Conservation (phyloP, 2,113 vertebrate species). For the Limanda limanda region DNA sequence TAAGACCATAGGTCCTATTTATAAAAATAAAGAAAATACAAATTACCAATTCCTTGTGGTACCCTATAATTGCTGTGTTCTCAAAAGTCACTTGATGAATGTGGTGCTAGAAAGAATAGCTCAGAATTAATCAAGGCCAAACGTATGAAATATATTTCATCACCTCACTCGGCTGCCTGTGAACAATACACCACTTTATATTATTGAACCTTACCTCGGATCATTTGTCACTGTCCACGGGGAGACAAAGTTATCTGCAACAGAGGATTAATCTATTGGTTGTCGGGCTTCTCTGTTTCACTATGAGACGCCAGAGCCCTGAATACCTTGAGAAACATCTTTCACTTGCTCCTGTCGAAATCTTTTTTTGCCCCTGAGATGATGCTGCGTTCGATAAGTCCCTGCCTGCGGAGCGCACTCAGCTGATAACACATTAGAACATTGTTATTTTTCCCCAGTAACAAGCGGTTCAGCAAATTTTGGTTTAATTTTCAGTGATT, state of each 20-base stretch:
- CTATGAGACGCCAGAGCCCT: constrained; percentile 6
- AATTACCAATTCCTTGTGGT: constrained; percentile 19
- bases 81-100: constrained; percentile 48
- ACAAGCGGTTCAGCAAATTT: constrained; percentile 6
- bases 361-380: constrained; percentile 9
- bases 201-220: constrained; percentile 42
- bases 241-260: constrained; percentile 46
- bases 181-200: constrained; percentile 42
- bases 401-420: neutral
- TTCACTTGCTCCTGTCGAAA: constrained; percentile 3
- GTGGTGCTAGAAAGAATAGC: constrained; percentile 25
- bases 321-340: constrained; percentile 24
- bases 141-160: constrained; percentile 38
- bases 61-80: constrained; percentile 4
- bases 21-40: constrained; percentile 18
- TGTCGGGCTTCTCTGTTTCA: constrained; percentile 25
- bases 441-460: neutral
- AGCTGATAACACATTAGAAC: constrained; percentile 4
- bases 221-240: constrained; percentile 53
- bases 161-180: constrained; percentile 8
- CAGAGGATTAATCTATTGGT: constrained; percentile 15
- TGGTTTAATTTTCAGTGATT: constrained; percentile 21
- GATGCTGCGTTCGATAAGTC: constrained; percentile 1
- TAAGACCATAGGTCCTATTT: constrained; percentile 22
- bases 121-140: constrained; percentile 55